phyloP scores from a whole-genome alignment of 2,113 vertebrate genomes.

The Seriola quinqueradiata region DNA sequence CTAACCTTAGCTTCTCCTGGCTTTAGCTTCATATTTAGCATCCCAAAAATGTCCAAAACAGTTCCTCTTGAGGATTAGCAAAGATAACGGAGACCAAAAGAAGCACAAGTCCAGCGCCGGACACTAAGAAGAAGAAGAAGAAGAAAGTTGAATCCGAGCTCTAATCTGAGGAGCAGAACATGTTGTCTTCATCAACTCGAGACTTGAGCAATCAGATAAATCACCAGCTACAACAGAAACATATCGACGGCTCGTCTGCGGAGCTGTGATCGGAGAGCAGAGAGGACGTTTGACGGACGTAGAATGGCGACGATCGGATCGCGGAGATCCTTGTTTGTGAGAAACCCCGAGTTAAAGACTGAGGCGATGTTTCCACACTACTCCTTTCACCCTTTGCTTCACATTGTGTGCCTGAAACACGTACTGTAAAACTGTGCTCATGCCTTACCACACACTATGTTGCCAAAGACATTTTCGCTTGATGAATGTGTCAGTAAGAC shows the following conservation, averaged over 20 bases:
- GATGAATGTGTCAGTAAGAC: conserved; percentile 47
- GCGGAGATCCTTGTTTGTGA: neutral
- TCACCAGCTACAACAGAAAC: neutral
- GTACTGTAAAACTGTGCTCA: conserved; percentile 46
- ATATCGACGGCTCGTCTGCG: too few relatives aligned
- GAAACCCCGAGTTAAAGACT: neutral
- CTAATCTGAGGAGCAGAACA: too few relatives aligned
- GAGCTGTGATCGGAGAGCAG: neutral
- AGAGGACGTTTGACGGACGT: neutral
- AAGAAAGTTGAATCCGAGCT: neutral
- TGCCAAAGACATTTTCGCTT: conserved; percentile 71
- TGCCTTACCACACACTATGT: conserved; percentile 15
- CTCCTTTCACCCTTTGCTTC: neutral
- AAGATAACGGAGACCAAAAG: neutral
- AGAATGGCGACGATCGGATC: neutral
- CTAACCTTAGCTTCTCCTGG: neutral
- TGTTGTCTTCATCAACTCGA: neutral
- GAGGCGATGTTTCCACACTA: too few relatives aligned
- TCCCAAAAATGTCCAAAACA: neutral
- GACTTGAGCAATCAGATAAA: neutral
- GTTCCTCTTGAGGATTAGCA: neutral
- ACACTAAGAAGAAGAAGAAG: neutral
- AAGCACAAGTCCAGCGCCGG: neutral
- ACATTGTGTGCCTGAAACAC: conserved; percentile 33
- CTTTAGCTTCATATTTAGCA: neutral